Evolutionary conservation across 2,888 invertebrate genomes (phyloP).

Genomic region (Catonia carolina): DNA sequence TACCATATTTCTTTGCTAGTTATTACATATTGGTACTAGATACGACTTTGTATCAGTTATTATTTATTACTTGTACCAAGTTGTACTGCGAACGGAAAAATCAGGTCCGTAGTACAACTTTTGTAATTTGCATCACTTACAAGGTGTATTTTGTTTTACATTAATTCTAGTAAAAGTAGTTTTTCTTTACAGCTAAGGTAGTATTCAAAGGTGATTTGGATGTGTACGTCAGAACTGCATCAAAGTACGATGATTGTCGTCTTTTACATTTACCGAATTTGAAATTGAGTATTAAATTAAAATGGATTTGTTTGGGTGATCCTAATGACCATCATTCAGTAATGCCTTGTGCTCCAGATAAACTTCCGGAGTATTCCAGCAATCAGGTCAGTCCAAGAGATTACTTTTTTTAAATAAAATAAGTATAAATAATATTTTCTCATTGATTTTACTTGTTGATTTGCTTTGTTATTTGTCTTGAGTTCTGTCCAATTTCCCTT

Average conservation of each 20-base stretch:
- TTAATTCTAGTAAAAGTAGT: too few relatives aligned
- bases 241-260: constrained; percentile 97
- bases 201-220: constrained; percentile 89
- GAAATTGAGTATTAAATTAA: constrained; percentile 71
- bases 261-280: constrained; percentile 86
- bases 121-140: too few relatives aligned
- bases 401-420: not conserved
- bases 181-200: constrained; percentile 58
- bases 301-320: constrained; percentile 89
- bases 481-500: constrained; percentile 6
- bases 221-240: constrained; percentile 92
- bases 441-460: constrained; percentile 17
- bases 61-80: too few relatives aligned
- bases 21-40: too few relatives aligned
- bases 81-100: too few relatives aligned
- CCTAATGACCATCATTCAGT: constrained; percentile 94
- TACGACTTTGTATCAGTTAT: too few relatives aligned
- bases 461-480: not conserved
- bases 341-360: constrained; percentile 91
- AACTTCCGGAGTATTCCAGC: constrained; percentile 93
- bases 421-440: constrained; percentile 3
- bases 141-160: too few relatives aligned
- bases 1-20: too few relatives aligned
- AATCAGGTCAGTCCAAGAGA: constrained; percentile 52
- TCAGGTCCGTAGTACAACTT: too few relatives aligned